Evolutionary conservation across 2,888 invertebrate species (phyloP).

Genomic region (Rotaria macrura): DNA sequence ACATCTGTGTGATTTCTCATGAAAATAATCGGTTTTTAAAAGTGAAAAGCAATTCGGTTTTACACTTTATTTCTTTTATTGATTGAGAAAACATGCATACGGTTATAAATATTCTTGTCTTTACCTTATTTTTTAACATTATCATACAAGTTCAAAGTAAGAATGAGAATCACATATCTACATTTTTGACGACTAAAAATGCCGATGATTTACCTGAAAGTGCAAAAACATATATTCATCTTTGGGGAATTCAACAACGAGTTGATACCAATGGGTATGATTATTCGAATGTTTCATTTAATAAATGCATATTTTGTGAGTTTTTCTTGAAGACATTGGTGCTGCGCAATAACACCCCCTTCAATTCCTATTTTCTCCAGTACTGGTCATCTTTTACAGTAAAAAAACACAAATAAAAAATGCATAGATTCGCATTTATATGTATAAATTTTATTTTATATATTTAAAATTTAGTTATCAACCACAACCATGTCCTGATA

Average conservation of each 20-base stretch:
- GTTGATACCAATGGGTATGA: background rate
- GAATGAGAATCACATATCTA: background rate
- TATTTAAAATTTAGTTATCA: slow-evolving; percentile 16
- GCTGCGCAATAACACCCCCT: background rate
- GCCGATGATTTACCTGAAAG: background rate
- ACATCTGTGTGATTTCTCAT: background rate
- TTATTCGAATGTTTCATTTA: background rate
- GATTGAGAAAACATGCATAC: background rate
- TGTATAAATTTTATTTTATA: background rate
- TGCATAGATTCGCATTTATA: no score
- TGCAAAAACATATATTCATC: background rate
- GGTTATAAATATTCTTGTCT: background rate
- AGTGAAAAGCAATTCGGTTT: background rate
- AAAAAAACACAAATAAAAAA: background rate
- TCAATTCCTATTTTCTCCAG: background rate
- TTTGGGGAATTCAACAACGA: background rate
- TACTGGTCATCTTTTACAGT: background rate
- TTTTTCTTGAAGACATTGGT: background rate
- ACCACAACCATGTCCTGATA: slow-evolving; percentile 25
- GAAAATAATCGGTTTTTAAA: background rate
- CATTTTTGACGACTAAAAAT: background rate
- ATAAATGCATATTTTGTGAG: background rate
- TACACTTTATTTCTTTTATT: background rate
- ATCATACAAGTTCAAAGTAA: background rate
- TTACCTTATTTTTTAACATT: background rate